These are phyloP conservation scores for Cyclina sinensis DNA, from an alignment of 1,140 invertebrate genomes.

Conservation along the genomic window DNA sequence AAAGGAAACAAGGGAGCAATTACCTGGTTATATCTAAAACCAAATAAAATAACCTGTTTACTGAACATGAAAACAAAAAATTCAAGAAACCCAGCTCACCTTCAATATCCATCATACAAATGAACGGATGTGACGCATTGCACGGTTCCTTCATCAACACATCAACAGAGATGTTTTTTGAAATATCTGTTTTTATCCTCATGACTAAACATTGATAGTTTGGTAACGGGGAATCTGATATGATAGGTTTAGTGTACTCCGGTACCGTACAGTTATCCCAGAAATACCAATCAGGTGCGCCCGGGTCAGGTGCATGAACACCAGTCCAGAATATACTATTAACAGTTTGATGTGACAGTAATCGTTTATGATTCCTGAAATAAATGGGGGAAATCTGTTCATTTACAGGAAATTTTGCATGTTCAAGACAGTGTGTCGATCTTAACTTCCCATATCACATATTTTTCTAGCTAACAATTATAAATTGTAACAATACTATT, in stretches of 20 bases:
- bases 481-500: too few species aligned
- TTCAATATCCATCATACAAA: neutral
- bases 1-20: too few species aligned
- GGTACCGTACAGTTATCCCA: slow-evolving; percentile 23
- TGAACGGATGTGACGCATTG: slow-evolving; percentile 7
- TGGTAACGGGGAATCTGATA: neutral
- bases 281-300: neutral
- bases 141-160: neutral
- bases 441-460: too few species aligned
- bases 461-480: too few species aligned
- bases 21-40: too few species aligned
- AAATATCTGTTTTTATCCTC: neutral
- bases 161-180: neutral
- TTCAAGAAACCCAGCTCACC: neutral
- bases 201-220: slow-evolving; percentile 5
- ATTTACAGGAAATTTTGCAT: too few species aligned
- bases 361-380: neutral
- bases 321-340: slow-evolving; percentile 7
- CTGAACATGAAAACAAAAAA: too few species aligned
- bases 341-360: neutral
- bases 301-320: neutral
- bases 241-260: too few species aligned
- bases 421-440: too few species aligned
- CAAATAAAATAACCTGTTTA: too few species aligned
- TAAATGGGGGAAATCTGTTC: neutral